phyloP scores from a whole-genome alignment of 2,888 invertebrate genomes.

The Ectemnius lituratus region DNA sequence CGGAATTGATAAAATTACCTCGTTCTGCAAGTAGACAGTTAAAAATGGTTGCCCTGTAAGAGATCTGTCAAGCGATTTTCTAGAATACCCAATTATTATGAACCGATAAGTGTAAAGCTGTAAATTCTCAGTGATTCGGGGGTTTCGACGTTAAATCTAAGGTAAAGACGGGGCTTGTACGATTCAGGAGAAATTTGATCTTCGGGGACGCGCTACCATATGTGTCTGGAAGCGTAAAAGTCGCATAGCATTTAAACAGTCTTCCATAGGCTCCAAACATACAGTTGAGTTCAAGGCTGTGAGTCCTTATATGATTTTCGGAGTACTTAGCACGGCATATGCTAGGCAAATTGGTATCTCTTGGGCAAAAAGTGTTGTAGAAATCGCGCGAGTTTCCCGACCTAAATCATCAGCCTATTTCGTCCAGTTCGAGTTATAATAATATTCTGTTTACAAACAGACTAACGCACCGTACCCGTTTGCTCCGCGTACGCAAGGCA shows the following conservation, averaged over 20 bases:
- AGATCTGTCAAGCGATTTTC: constrained; percentile 67
- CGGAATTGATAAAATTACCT: constrained; percentile 21
- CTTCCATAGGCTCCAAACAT: constrained; percentile 47
- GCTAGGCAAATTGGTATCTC: not conserved
- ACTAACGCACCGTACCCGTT: not conserved
- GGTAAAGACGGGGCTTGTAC: constrained; percentile 47
- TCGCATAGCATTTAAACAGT: constrained; percentile 39
- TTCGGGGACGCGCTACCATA: constrained; percentile 54
- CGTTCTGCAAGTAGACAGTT: constrained; percentile 45
- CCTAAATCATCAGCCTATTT: too few relatives aligned
- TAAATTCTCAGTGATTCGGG: constrained; percentile 58
- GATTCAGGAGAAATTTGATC: constrained; percentile 18
- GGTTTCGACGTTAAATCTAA: constrained; percentile 59
- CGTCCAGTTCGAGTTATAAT: not conserved
- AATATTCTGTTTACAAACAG: constrained; percentile 7
- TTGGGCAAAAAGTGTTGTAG: not conserved
- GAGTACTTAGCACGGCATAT: constrained; percentile 24
- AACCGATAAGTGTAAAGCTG: constrained; percentile 50
- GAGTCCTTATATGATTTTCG: constrained; percentile 52
- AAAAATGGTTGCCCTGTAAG: constrained; percentile 68
- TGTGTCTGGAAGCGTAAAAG: constrained; percentile 47
- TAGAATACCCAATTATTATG: constrained; percentile 54
- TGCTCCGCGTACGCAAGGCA: not conserved
- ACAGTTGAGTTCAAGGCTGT: constrained; percentile 63
- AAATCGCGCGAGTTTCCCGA: too few relatives aligned